Percentiles rank a stretch among this genome's conserved stretches.
These are phyloP conservation scores for Leptinotarsa rubiginosa DNA, from an alignment of 2,888 invertebrate species.

Conservation along the genomic window DNA sequence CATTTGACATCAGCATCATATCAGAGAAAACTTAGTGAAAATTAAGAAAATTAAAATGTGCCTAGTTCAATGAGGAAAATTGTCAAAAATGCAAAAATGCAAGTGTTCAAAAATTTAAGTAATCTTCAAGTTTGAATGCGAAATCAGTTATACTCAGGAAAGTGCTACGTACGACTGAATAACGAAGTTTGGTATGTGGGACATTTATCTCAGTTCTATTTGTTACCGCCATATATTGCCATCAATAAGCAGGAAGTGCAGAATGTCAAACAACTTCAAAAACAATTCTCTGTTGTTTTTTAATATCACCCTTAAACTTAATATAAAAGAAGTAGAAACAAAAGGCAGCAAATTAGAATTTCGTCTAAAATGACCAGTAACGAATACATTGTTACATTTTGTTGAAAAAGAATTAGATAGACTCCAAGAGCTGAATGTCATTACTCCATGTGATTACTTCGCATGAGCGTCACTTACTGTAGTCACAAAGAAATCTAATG, in stretches of 20 bases:
- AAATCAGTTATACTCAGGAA: neutral
- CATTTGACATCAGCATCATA: slow-evolving; percentile 24
- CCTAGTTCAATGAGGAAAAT: neutral
- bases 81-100: slow-evolving; percentile 17
- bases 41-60: slow-evolving; percentile 10
- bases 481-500: slow-evolving; percentile 3
- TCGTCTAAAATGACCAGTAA: slow-evolving; percentile 14
- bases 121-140: slow-evolving; percentile 4
- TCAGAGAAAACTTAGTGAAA: slow-evolving; percentile 14
- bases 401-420: neutral
- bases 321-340: slow-evolving; percentile 1
- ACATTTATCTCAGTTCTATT: slow-evolving; percentile 21
- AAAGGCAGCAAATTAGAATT: slow-evolving; percentile 15
- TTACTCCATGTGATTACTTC: neutral
- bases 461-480: neutral
- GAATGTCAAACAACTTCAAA: neutral
- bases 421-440: neutral
- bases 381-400: neutral
- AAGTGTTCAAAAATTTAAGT: neutral
- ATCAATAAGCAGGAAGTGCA: neutral
- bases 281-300: slow-evolving; percentile 14
- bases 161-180: slow-evolving; percentile 22
- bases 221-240: neutral
- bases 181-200: slow-evolving; percentile 19
- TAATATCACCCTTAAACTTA: neutral